Conservation (phyloP, 1,140 invertebrate genomes). For the Fopius arisanus region DNA sequence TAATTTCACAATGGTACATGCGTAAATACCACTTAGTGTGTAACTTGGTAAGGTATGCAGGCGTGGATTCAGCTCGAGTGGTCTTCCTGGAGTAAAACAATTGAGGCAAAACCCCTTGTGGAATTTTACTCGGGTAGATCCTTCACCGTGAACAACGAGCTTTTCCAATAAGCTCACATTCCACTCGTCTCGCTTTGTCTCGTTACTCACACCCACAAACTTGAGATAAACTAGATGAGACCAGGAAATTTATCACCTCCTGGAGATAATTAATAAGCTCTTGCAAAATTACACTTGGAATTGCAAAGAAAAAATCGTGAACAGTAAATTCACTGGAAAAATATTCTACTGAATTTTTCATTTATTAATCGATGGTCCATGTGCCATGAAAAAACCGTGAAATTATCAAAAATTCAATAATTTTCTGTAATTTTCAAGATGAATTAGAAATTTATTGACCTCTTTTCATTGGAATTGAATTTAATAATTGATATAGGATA, state of each 20-base stretch:
- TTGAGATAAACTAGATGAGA: constrained; percentile 6
- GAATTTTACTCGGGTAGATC: constrained; percentile 2
- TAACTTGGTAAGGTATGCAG: constrained; percentile 1
- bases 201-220: neutral
- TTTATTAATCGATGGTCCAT: too few relatives aligned
- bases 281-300: too few relatives aligned
- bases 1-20: neutral
- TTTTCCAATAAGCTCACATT: constrained; percentile 13
- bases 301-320: too few relatives aligned
- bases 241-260: neutral
- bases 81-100: constrained; percentile 5
- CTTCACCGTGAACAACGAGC: neutral
- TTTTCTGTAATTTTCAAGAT: too few relatives aligned
- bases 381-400: too few relatives aligned
- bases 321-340: too few relatives aligned
- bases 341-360: too few relatives aligned
- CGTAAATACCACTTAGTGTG: constrained; percentile 11
- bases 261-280: neutral
- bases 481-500: too few relatives aligned
- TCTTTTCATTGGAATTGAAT: too few relatives aligned
- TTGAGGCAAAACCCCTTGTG: constrained; percentile 9
- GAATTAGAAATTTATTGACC: too few relatives aligned
- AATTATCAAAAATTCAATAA: too few relatives aligned
- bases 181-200: neutral
- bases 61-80: neutral